These are phyloP conservation scores for Lutraria rhynchaena DNA, from an alignment of 1,140 invertebrate species.

Conservation along the genomic window DNA sequence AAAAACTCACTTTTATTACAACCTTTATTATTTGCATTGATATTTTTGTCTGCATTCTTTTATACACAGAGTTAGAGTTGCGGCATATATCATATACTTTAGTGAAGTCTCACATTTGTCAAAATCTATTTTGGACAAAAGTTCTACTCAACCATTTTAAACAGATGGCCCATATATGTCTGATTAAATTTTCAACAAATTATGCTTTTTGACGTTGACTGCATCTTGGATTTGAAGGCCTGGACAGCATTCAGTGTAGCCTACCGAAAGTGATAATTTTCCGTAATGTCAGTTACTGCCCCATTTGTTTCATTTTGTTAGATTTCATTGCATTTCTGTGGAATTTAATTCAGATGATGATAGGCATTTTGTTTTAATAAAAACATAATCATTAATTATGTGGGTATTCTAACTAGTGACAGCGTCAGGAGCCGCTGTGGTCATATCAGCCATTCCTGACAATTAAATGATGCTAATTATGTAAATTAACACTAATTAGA, in stretches of 20 bases:
- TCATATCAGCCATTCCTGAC: constrained; percentile 18
- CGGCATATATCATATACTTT: too few relatives aligned
- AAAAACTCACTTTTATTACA: too few relatives aligned
- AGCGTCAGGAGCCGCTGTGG: background rate
- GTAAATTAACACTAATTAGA: constrained; percentile 38
- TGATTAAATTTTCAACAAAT: constrained; percentile 28
- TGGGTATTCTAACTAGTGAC: constrained; percentile 9
- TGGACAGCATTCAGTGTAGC: background rate
- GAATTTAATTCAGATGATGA: background rate
- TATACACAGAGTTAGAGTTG: too few relatives aligned
- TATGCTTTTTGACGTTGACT: constrained; percentile 15
- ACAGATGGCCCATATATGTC: constrained; percentile 21
- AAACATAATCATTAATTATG: constrained; percentile 5
- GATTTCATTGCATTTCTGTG: background rate
- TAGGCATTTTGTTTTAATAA: background rate
- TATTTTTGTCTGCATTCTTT: too few relatives aligned
- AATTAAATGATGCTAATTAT: constrained; percentile 39
- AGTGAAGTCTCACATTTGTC: too few relatives aligned
- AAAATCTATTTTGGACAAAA: too few relatives aligned
- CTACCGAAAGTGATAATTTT: background rate
- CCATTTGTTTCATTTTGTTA: constrained; percentile 19
- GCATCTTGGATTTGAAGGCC: background rate
- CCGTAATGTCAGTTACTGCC: constrained; percentile 17
- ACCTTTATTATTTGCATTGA: too few relatives aligned
- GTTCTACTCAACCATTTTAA: constrained; percentile 2